Conservation (phyloP, 1,140 invertebrate species). For the Meteorus sp. region DNA sequence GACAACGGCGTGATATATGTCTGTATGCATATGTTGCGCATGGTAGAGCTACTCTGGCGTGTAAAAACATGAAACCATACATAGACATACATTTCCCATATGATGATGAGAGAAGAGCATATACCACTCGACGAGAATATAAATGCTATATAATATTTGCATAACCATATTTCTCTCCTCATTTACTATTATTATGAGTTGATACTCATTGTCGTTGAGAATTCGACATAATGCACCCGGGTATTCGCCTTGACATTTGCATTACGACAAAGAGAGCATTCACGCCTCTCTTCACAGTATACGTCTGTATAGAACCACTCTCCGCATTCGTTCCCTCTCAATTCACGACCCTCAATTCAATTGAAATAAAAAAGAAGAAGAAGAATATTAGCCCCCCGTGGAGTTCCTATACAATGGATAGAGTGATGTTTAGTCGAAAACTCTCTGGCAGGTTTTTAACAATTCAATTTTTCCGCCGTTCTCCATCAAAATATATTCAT, state of each 20-base stretch:
- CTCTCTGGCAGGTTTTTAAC: not conserved
- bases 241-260: constrained; percentile 48
- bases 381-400: not conserved
- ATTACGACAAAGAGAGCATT: constrained; percentile 51
- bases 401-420: too few relatives aligned
- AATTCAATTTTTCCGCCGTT: too few relatives aligned
- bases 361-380: not conserved
- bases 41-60: not conserved
- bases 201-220: constrained; percentile 38
- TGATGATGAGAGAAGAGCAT: not conserved
- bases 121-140: constrained; percentile 13
- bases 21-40: constrained; percentile 37
- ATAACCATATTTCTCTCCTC: constrained; percentile 52
- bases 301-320: too few relatives aligned
- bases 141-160: constrained; percentile 36
- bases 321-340: constrained; percentile 20
- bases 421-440: too few relatives aligned
- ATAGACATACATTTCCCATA: constrained; percentile 17
- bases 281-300: too few relatives aligned
- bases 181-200: constrained; percentile 51
- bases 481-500: too few relatives aligned
- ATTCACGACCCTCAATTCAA: constrained; percentile 9
- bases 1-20: constrained; percentile 40
- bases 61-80: not conserved
- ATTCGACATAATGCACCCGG: constrained; percentile 37